Conservation (phyloP, 2,113 vertebrate genomes). For the Chitala chitala region DNA sequence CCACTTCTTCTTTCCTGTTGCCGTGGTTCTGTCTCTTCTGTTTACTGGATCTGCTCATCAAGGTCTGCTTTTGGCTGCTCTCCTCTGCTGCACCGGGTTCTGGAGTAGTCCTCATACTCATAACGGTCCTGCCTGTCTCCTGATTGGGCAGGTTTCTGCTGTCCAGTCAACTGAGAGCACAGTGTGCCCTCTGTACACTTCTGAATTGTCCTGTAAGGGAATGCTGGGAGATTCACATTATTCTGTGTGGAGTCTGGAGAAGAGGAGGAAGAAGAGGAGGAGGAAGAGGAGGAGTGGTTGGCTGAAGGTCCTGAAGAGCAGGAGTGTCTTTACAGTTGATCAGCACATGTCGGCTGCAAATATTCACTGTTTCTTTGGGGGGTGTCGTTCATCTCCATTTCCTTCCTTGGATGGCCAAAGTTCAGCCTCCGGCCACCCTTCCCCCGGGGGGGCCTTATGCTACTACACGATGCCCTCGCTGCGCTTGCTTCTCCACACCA, state of each 20-base stretch:
- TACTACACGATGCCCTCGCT: constrained; percentile 75
- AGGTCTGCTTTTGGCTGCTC: no score
- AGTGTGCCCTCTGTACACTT: background rate
- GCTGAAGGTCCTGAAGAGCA: no score
- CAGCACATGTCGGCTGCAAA: background rate
- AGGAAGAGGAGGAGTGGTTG: no score
- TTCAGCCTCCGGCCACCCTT: no score
- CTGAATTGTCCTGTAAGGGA: background rate
- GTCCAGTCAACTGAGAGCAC: background rate
- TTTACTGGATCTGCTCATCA: no score
- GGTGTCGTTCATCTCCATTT: background rate
- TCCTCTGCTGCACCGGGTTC: no score
- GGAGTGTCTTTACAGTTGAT: background rate
- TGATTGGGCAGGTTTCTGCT: background rate
- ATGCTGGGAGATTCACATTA: background rate
- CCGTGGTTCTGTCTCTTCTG: no score
- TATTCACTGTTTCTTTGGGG: background rate
- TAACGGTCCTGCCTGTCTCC: background rate
- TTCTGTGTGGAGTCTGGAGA: background rate
- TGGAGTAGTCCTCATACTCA: no score
- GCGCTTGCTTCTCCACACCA: constrained; percentile 87
- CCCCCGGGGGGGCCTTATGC: background rate
- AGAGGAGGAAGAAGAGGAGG: no score
- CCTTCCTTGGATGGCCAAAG: background rate
- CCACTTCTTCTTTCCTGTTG: no score